Percentiles rank a stretch among this genome's conserved stretches.
Conservation (phyloP, 2,888 invertebrate genomes). For the Drosophila kanekoi region DNA sequence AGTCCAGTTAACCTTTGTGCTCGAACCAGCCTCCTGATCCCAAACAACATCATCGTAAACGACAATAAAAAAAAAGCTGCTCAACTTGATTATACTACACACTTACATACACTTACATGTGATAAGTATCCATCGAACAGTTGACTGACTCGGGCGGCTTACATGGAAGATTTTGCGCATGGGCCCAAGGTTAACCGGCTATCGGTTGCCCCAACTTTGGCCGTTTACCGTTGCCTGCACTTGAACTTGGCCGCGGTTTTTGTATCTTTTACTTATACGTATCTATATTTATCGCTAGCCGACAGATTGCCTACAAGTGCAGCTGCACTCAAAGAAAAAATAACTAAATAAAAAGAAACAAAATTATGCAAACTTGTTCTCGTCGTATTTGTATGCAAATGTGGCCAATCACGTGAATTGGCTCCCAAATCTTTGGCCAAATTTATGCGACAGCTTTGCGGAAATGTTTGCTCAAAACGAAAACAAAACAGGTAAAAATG, state of each 20-base stretch:
- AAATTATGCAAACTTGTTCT: conserved; percentile 1
- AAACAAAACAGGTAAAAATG: background rate
- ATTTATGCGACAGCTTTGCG: conserved; percentile 37
- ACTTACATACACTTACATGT: conserved; percentile 17
- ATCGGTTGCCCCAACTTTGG: conserved; percentile 20
- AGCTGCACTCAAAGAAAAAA: conserved; percentile 10
- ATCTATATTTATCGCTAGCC: background rate
- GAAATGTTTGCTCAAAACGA: conserved; percentile 32
- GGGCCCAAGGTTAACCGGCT: conserved; percentile 62
- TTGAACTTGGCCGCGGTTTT: conserved; percentile 55
- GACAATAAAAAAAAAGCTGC: conserved; percentile 13
- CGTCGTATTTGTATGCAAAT: conserved; percentile 37
- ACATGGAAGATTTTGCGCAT: conserved; percentile 61
- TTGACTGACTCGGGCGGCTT: conserved; percentile 57
- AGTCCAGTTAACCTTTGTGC: conserved; percentile 16
- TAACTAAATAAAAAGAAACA: no score
- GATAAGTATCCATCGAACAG: conserved; percentile 25
- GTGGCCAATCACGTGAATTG: conserved; percentile 35
- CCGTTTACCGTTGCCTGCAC: conserved; percentile 53
- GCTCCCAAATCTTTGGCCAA: conserved; percentile 25
- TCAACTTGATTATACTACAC: conserved; percentile 36
- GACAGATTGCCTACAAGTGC: conserved; percentile 17
- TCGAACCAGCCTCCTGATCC: conserved; percentile 36
- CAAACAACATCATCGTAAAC: background rate
- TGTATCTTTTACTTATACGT: background rate